Evolutionary conservation across 2,113 vertebrate species (phyloP).

Genomic region (Redunca redunca): DNA sequence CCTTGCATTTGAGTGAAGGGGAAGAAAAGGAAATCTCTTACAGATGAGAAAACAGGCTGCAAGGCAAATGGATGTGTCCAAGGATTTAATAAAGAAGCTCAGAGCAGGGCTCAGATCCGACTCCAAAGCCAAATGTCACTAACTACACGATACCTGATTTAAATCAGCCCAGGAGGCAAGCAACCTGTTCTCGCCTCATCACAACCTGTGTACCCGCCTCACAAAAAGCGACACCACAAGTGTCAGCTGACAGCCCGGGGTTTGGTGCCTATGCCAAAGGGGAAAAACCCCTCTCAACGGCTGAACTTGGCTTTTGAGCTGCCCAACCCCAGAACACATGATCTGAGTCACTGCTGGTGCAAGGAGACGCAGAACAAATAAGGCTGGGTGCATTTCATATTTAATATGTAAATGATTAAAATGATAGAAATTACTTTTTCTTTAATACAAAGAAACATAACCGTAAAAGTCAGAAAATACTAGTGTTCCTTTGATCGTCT

Average conservation of each 20-base stretch:
- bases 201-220: not conserved
- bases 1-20: not conserved
- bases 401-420: not conserved
- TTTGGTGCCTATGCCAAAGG: not conserved
- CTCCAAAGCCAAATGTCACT: not conserved
- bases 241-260: not conserved
- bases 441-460: not conserved
- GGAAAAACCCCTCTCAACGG: not conserved
- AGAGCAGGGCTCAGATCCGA: not conserved
- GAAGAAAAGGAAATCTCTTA: not conserved
- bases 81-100: not conserved
- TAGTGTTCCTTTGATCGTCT: not conserved
- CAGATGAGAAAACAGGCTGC: not conserved
- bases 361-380: not conserved
- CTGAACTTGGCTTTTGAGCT: not conserved
- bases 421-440: not conserved
- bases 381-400: not conserved
- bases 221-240: not conserved
- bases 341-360: not conserved
- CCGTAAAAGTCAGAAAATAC: slow-evolving; percentile 14
- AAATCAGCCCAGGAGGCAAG: not conserved
- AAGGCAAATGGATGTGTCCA: not conserved
- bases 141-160: not conserved
- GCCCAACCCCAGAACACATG: not conserved
- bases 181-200: not conserved